Percentiles rank a stretch among this genome's conserved stretches.
Conservation (phyloP, 1,140 invertebrate genomes). For the Bombus ignitus region DNA sequence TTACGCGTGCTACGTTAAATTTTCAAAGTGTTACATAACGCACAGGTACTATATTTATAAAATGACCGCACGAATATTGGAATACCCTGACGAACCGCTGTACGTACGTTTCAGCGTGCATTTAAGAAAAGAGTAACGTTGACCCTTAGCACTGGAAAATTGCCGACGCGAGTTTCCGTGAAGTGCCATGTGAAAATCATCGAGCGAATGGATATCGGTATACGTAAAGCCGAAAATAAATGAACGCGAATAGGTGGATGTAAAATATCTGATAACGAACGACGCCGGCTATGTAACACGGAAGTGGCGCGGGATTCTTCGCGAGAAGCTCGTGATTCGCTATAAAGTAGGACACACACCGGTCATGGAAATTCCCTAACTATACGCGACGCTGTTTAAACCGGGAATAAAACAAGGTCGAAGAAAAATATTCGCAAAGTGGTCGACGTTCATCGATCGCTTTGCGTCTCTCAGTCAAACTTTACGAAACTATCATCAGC, state of each 20-base stretch:
- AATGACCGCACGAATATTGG: too few relatives aligned
- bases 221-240: neutral
- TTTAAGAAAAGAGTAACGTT: neutral
- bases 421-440: neutral
- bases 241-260: neutral
- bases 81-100: too few relatives aligned
- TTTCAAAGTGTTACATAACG: too few relatives aligned
- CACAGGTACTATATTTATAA: too few relatives aligned
- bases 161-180: too few relatives aligned
- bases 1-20: too few relatives aligned
- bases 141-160: neutral
- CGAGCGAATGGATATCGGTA: neutral
- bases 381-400: conserved; percentile 2
- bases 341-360: neutral
- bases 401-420: conserved; percentile 16
- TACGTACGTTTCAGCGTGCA: too few relatives aligned
- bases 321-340: neutral
- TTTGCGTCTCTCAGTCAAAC: neutral
- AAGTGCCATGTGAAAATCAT: neutral
- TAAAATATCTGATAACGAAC: conserved; percentile 11
- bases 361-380: conserved; percentile 8
- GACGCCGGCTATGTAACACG: neutral
- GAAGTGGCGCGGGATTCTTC: neutral
- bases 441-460: neutral
- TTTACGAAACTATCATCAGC: too few relatives aligned